Evolutionary conservation across 2,888 invertebrate genomes (phyloP).

Genomic region (Ariolimax columbianus): DNA sequence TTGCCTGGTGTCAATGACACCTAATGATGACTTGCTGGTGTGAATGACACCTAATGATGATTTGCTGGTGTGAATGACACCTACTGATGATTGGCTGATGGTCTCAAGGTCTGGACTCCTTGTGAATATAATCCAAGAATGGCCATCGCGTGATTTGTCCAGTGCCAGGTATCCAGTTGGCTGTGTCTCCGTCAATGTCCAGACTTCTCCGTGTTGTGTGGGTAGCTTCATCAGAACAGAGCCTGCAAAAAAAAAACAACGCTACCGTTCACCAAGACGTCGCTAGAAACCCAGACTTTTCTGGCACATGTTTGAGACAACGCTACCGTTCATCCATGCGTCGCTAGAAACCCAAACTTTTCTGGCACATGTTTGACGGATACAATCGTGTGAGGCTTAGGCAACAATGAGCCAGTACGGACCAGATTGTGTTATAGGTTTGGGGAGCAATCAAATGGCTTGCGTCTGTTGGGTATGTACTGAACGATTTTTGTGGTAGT

Average conservation of each 20-base stretch:
- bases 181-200: constrained; percentile 12
- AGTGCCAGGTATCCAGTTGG: constrained; percentile 7
- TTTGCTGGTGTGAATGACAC: background rate
- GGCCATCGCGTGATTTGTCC: background rate
- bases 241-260: background rate
- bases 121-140: background rate
- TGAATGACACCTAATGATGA: background rate
- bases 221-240: constrained; percentile 25
- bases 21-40: background rate
- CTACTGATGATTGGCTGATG: constrained; percentile 16
- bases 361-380: no score
- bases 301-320: no score
- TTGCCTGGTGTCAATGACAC: background rate
- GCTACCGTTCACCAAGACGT: background rate
- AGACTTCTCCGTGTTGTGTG: background rate
- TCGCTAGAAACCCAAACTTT: no score
- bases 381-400: no score
- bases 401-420: no score
- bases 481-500: no score
- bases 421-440: no score
- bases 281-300: no score
- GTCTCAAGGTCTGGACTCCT: constrained; percentile 34
- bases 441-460: no score
- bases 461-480: no score
- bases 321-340: no score